phyloP scores from a whole-genome alignment of 2,113 vertebrate species.

The Gobiocypris rarus region DNA sequence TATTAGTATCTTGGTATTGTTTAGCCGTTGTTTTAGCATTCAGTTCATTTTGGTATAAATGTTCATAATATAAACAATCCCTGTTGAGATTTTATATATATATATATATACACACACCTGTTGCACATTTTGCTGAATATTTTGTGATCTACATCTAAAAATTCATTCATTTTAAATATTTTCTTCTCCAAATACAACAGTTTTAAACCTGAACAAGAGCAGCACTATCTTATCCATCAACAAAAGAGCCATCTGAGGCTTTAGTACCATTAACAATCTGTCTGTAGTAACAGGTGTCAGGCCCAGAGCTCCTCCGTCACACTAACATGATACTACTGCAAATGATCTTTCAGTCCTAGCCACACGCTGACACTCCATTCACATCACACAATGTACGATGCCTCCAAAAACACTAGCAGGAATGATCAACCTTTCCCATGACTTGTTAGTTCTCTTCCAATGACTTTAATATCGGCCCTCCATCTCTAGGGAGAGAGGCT shows the following conservation, averaged over 20 bases:
- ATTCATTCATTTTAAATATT: not conserved
- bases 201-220: not conserved
- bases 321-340: constrained; percentile 8
- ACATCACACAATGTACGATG: constrained; percentile 44
- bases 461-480: constrained; percentile 37
- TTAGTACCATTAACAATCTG: constrained; percentile 37
- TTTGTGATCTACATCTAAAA: not conserved
- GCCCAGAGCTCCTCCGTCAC: constrained; percentile 7
- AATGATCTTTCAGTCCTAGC: constrained; percentile 9
- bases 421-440: constrained; percentile 56
- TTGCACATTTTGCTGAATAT: no score
- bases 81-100: no score
- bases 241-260: constrained; percentile 1
- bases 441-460: constrained; percentile 56
- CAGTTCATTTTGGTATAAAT: no score
- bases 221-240: constrained; percentile 3
- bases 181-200: not conserved
- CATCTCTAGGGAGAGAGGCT: constrained; percentile 54
- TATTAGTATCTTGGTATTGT: not conserved
- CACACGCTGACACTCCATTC: constrained; percentile 24
- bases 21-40: not conserved
- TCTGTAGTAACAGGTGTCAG: constrained; percentile 49
- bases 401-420: constrained; percentile 21
- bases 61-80: no score
- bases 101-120: no score